Conservation (phyloP, 2,888 invertebrate species). For the Acrobasis consociella region DNA sequence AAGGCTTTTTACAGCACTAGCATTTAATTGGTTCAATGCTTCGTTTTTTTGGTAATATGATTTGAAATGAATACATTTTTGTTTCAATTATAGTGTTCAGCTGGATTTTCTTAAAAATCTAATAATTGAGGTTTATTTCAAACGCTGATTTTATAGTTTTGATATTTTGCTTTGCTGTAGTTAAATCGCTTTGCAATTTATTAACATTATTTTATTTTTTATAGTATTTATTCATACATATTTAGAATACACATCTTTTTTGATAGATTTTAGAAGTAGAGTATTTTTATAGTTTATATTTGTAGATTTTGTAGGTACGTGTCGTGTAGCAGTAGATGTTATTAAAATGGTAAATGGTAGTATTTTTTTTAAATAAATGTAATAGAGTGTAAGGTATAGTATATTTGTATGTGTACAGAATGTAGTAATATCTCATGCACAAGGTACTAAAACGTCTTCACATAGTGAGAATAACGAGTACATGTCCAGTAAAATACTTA, state of each 20-base stretch:
- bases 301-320: neutral
- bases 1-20: constrained; percentile 8
- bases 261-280: neutral
- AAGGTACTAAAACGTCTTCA: no score
- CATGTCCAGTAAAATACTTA: no score
- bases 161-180: constrained; percentile 2
- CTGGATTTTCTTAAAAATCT: neutral
- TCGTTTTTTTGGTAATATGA: neutral
- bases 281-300: neutral
- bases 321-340: neutral
- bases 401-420: no score
- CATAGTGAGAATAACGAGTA: no score
- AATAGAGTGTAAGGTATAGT: no score
- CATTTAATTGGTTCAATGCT: neutral
- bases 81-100: neutral
- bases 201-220: neutral
- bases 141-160: neutral
- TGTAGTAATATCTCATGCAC: no score
- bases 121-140: neutral
- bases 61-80: neutral
- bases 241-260: neutral
- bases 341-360: neutral
- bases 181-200: neutral
- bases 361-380: neutral
- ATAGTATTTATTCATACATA: neutral